Evolutionary conservation across 2,888 invertebrate genomes (phyloP).

Genomic region (Nephrotoma appendiculata): DNA sequence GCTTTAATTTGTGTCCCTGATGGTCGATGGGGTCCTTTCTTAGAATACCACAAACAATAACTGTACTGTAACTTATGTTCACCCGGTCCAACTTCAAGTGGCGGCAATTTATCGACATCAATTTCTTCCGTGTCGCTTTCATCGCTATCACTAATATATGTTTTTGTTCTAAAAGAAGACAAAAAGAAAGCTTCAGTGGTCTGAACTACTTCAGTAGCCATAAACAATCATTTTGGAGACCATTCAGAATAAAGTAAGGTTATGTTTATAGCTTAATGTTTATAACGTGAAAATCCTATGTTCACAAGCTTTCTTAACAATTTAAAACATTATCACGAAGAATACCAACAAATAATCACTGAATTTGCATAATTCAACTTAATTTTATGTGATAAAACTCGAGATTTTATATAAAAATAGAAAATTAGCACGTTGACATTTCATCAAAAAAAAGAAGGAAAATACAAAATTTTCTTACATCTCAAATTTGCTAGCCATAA

Average conservation of each 20-base stretch:
- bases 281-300: neutral
- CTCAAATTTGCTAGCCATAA: conserved; percentile 5
- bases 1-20: conserved; percentile 13
- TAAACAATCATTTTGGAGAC: neutral
- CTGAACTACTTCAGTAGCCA: neutral
- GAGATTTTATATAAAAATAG: neutral
- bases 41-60: conserved; percentile 83
- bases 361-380: neutral
- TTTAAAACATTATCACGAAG: neutral
- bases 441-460: neutral
- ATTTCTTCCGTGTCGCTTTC: conserved; percentile 48
- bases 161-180: neutral
- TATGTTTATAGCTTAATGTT: neutral
- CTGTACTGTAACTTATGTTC: conserved; percentile 88
- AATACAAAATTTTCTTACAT: conserved; percentile 2
- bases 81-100: conserved; percentile 59
- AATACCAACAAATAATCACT: neutral
- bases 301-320: neutral
- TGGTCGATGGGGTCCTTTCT: conserved; percentile 34
- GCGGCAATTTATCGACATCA: conserved; percentile 39
- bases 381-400: neutral
- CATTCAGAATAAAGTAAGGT: neutral
- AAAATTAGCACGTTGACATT: conserved; percentile 3
- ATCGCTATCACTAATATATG: conserved; percentile 35
- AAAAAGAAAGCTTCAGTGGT: neutral